These are phyloP conservation scores for Conger conger DNA, from an alignment of 2,113 vertebrate species.

Conservation along the genomic window DNA sequence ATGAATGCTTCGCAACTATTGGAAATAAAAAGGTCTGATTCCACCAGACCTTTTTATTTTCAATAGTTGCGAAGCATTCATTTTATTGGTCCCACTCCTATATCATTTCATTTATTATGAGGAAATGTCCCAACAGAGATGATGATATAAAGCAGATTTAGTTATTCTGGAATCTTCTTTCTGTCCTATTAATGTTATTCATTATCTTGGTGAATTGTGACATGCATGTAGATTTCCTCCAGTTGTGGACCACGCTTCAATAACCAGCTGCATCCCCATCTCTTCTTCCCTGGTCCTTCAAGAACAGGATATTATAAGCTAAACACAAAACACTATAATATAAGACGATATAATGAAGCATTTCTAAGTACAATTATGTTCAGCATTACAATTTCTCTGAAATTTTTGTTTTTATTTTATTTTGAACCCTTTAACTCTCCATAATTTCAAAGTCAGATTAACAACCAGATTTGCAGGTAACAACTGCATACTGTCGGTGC, in stretches of 20 bases:
- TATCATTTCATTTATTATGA: background rate
- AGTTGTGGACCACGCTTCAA: background rate
- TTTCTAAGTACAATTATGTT: background rate
- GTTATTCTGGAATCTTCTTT: background rate
- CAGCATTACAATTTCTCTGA: background rate
- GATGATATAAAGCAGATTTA: background rate
- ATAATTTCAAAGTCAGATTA: constrained; percentile 17
- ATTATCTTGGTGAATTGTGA: constrained; percentile 1
- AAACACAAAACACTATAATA: background rate
- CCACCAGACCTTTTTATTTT: too few species aligned
- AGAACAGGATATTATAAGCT: background rate
- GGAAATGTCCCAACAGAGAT: background rate
- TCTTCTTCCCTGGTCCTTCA: background rate
- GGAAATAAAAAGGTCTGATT: background rate
- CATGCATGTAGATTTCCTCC: background rate
- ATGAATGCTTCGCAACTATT: too few species aligned
- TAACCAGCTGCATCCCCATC: background rate
- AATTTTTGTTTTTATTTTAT: background rate
- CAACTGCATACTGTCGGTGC: background rate
- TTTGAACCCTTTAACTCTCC: constrained; percentile 8
- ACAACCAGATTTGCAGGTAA: background rate
- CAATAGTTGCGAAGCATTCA: background rate
- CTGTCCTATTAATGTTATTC: background rate
- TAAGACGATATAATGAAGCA: background rate
- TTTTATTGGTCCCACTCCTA: background rate